These are phyloP conservation scores for Gymnoscopelus microlampas DNA, from an alignment of 2,797 vertebrate species.

Conservation along the genomic window DNA sequence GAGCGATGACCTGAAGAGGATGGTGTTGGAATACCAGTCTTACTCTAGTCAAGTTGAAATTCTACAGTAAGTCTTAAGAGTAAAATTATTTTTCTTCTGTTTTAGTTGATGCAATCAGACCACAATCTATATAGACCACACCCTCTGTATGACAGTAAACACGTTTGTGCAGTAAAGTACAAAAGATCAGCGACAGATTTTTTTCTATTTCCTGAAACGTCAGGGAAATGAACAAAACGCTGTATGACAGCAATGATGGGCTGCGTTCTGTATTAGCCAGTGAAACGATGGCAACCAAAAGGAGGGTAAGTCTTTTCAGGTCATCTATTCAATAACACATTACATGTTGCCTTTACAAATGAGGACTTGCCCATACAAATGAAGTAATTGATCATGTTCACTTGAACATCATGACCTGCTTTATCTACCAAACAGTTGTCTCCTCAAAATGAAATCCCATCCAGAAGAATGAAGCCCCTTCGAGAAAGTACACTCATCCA, in stretches of 20 bases:
- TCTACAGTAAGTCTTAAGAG: conserved; percentile 72
- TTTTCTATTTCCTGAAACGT: conserved; percentile 29
- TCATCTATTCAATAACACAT: conserved; percentile 4
- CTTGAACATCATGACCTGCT: no score
- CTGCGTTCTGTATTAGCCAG: conserved; percentile 68
- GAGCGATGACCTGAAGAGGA: conserved; percentile 62
- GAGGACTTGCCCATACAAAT: neutral
- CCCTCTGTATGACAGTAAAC: neutral
- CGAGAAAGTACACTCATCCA: conserved; percentile 75
- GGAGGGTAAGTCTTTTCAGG: conserved; percentile 61
- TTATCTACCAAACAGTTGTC: conserved; percentile 58
- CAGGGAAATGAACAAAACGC: conserved; percentile 78
- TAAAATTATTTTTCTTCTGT: no score
- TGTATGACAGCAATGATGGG: conserved; percentile 82
- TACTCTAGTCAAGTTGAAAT: conserved; percentile 72
- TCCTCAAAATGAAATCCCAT: conserved; percentile 61
- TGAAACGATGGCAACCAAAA: conserved; percentile 58
- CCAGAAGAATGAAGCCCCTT: conserved; percentile 71
- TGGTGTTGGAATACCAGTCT: conserved; percentile 71
- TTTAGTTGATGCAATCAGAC: neutral
- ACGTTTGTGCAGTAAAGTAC: neutral
- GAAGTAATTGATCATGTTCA: no score
- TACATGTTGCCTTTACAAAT: neutral
- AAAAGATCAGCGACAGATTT: neutral
- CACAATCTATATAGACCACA: neutral